These are phyloP conservation scores for Euleptes europaea DNA, from an alignment of 2,113 vertebrate species.

Conservation along the genomic window DNA sequence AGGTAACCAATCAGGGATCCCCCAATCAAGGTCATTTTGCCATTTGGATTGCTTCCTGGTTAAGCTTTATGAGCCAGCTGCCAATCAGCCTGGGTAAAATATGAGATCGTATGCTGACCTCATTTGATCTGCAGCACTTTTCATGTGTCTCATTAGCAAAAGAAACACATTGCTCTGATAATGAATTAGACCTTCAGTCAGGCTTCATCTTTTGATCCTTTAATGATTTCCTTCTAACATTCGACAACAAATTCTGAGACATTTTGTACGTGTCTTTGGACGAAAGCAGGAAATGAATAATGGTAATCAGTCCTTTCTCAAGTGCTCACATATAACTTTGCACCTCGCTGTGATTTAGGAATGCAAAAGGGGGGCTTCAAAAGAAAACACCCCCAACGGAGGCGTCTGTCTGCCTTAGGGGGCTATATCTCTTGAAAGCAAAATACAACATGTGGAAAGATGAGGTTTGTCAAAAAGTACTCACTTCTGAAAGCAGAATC, in stretches of 20 bases:
- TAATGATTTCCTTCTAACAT: background rate
- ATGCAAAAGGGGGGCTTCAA: constrained; percentile 36
- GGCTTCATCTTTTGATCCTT: constrained; percentile 2
- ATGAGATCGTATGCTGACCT: background rate
- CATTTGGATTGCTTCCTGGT: background rate
- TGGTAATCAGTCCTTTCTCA: constrained; percentile 26
- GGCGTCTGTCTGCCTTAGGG: background rate
- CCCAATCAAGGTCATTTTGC: too few relatives aligned
- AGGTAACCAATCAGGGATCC: too few relatives aligned
- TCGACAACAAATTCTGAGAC: constrained; percentile 8
- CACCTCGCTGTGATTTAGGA: constrained; percentile 49
- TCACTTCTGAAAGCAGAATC: constrained; percentile 17
- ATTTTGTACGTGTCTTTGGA: background rate
- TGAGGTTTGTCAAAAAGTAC: background rate
- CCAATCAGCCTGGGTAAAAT: background rate
- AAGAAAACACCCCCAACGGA: constrained; percentile 30
- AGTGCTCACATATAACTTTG: constrained; percentile 21
- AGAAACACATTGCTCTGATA: constrained; percentile 2
- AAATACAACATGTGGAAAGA: constrained; percentile 30
- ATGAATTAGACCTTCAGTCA: background rate
- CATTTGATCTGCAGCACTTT: constrained; percentile 8
- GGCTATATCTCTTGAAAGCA: constrained; percentile 33
- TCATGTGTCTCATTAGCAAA: background rate
- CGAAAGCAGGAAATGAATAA: background rate
- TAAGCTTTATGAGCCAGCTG: background rate